Percentiles rank a stretch among this genome's conserved stretches.
phyloP scores from a whole-genome alignment of 2,888 invertebrate species.

The Hydraecia micacea region DNA sequence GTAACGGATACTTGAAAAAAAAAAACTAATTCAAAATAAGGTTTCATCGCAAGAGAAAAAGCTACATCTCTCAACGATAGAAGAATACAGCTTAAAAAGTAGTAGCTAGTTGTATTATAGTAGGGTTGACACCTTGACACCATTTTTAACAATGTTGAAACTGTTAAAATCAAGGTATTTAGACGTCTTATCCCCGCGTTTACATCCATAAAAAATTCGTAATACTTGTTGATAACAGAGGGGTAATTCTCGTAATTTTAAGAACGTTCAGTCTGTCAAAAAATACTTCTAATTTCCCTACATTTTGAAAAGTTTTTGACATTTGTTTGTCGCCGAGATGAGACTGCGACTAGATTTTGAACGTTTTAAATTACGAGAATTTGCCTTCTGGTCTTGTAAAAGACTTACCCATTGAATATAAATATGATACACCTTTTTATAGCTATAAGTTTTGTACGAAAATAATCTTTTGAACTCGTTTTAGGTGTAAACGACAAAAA shows the following conservation, averaged over 20 bases:
- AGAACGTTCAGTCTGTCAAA: no score
- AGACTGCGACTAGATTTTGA: no score
- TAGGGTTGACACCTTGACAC: constrained; percentile 21
- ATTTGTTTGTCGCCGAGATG: no score
- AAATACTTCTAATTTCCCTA: no score
- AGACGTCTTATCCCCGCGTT: neutral
- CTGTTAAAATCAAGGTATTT: neutral
- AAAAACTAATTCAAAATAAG: neutral
- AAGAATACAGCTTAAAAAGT: constrained; percentile 16
- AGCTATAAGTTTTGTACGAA: neutral
- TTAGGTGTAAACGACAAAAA: neutral
- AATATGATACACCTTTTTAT: neutral
- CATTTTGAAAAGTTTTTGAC: no score
- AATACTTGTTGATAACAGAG: neutral
- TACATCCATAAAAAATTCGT: neutral
- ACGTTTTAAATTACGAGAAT: no score
- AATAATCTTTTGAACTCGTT: neutral
- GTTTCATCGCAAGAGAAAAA: constrained; percentile 11
- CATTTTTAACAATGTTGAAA: neutral
- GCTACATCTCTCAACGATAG: constrained; percentile 7
- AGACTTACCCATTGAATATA: no score
- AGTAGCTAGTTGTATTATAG: neutral
- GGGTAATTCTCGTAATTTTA: no score
- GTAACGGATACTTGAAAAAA: neutral
- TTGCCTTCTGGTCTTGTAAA: neutral